Base-by-base conservation (phyloP, 1,140 invertebrate genomes). In the Agrilus planipennis region DNA sequence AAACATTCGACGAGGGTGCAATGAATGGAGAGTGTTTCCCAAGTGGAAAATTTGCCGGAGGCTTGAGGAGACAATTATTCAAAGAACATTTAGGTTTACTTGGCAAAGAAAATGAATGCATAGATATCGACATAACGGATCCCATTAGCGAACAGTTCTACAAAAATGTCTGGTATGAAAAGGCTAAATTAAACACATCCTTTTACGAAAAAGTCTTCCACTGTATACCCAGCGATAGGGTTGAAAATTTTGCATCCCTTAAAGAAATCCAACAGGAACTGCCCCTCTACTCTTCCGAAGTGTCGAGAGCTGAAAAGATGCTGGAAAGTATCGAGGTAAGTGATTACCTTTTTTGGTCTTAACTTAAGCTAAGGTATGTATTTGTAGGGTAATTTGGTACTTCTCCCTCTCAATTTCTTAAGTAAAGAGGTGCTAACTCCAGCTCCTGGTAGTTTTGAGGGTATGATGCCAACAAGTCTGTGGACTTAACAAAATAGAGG, bases 151-250 rank as follows among this genome's bases (percentile, higher is more conserved):
- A 83, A 45, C 58, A 75, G 18, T 90, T 95, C 64, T 94, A 86
- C 58, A 77, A 74, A 46, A 74, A 81, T 39, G 60, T 84, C 1
- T 95, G 90, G 89, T 69, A 81, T 34, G 65, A 69, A 25, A 82
- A 73, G 30, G 89, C 89, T 4, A 69, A 68, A 22, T 61, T 63
- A 31, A 95, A 95, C 58, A 92, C 90, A 0, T 75, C 79, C 47
- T 78, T 89, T 19, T 94, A 81, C 65, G 89, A 93, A 54, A 76
- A 89, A 69, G 86, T 84, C 4, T 91, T 91, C 57, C 77, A 78
- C 49, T 87, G 84, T 50, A 74, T 94, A 51, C 90, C 90, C 2
- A 81, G 77, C 0, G 80, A 94, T 63, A 64, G 73, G 39, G 81
- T 88, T 0, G 70, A 75, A 31, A 77, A 70, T 15, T 92, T 92